phyloP scores from a whole-genome alignment of 92 coral and sea anemone species.

The Desmophyllum pertusum region DNA sequence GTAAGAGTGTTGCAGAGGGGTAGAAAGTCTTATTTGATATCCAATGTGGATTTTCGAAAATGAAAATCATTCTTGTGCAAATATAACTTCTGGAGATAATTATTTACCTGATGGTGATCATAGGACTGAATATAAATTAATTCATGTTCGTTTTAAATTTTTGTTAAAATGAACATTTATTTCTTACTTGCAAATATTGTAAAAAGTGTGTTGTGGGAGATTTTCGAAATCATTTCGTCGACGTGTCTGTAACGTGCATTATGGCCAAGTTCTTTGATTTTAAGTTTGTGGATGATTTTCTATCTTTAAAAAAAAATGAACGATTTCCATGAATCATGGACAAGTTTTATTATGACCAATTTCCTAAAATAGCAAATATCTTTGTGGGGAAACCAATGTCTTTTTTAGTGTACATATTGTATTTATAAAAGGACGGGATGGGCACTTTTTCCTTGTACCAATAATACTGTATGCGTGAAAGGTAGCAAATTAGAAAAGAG shows the following conservation, averaged over 20 bases:
- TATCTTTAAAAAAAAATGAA: neutral
- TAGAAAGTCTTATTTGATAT: neutral
- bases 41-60: neutral
- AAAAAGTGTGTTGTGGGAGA: neutral
- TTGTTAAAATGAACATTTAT: neutral
- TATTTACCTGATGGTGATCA: neutral
- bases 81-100: neutral
- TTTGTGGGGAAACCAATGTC: neutral
- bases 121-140: neutral
- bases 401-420: neutral
- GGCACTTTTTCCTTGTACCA: neutral
- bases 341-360: neutral
- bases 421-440: neutral
- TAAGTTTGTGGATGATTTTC: neutral
- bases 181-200: constrained; percentile 1
- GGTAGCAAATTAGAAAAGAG: neutral
- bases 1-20: neutral
- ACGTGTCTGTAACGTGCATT: no score
- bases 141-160: neutral
- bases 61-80: neutral
- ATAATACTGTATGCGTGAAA: neutral
- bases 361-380: neutral
- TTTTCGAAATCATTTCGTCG: no score
- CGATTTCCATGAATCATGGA: neutral
- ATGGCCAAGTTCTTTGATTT: no score